Evolutionary conservation across 2,113 vertebrate species (phyloP), one percentile per base, ranked within the genome.

Genomic region (Hypocryptadius cinnamomeus): DNA sequence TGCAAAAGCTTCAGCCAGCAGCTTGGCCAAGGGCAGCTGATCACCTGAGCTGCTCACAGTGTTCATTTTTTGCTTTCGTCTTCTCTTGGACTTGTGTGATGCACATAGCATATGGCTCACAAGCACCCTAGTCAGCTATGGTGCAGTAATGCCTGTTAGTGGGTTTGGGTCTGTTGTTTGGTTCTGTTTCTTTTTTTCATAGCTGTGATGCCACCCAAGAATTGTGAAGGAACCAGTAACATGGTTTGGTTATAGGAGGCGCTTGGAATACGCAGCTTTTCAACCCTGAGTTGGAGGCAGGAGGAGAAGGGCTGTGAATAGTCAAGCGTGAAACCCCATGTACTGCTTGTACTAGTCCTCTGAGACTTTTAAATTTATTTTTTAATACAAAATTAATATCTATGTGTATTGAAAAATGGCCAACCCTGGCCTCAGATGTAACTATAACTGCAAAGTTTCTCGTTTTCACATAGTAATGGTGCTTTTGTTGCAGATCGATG

Each of bases 401-500:
- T 18, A 7, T 11, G 21, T 63, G 4, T 51, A 7, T 70, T 79
- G 28, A 51, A 13, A 51, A 72, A 54, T 18, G 47, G 48, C 20
- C 33, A 18, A 15, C 19, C 27, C 21, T 64, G 31, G 63, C 31
- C 61, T 74, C 20, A 12, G 56, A 15, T 44, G 39, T 51, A 78
- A 18, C 37, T 54, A 0, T n/a, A 79, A 71, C 33, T 48, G 68
- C 56, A 27, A 30, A 86, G 40, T 76, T 20, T 37, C 37, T 85
- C 3, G 1, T 87, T 91, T 88, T 84, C 85, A 64, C 31, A 0
- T 1, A 22, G 15, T 25, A 44, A 77, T 42, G 48, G 15, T 87
- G 57, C 65, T 91, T 87, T 73, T 39, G 40, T 94, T 97, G 24
- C 95, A 99, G 99, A 98, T 99, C 65, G 99, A 99, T 63, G 96